Conservation (phyloP, 2,888 invertebrate species). For the Oligia strigilis region DNA sequence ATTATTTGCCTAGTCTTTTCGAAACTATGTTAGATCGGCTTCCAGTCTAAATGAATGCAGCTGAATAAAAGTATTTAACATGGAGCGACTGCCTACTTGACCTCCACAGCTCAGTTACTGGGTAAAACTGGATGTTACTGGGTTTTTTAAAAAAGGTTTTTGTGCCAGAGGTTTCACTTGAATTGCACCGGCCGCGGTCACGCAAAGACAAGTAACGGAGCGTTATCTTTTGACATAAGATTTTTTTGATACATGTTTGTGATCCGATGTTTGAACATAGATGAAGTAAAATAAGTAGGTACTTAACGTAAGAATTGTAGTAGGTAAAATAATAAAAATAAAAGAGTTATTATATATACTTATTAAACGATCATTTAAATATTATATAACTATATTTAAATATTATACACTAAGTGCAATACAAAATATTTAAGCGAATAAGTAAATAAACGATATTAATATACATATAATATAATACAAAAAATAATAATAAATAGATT, state of each 20-base stretch:
- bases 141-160: not conserved
- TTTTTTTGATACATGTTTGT: not conserved
- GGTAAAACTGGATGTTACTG: not conserved
- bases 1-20: not conserved
- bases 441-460: no score
- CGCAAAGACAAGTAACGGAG: not conserved
- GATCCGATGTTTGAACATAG: no score
- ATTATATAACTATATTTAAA: no score
- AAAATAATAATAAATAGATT: no score
- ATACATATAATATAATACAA: no score
- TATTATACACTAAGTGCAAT: no score
- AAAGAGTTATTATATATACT: no score
- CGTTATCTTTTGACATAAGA: not conserved
- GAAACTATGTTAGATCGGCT: not conserved
- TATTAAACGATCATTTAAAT: no score
- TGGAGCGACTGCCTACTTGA: no score
- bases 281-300: no score
- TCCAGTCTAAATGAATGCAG: not conserved
- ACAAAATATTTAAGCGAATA: no score
- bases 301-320: not conserved
- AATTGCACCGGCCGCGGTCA: not conserved
- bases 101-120: not conserved
- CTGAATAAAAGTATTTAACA: not conserved
- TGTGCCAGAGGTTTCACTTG: not conserved
- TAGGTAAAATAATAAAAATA: not conserved